Percentiles rank a stretch among this genome's conserved stretches.
phyloP scores from a whole-genome alignment of 2,797 vertebrate species.

The Sylvilagus floridanus region DNA sequence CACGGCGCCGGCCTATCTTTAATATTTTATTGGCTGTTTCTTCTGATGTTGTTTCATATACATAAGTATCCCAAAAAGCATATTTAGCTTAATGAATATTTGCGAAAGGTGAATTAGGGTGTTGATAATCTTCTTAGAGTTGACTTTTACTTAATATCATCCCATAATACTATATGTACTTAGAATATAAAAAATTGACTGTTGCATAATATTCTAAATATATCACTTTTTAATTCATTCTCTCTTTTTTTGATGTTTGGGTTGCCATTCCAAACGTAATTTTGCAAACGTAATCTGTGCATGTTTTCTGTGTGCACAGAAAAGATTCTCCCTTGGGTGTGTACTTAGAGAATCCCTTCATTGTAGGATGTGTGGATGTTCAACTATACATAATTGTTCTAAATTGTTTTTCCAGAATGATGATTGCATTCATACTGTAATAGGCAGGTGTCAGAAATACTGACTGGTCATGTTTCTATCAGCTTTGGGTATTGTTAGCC shows the following conservation, averaged over 20 bases:
- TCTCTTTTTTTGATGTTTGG: neutral
- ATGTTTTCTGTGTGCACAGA: neutral
- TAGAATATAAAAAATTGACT: neutral
- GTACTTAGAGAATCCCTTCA: neutral
- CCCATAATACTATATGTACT: neutral
- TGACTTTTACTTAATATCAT: neutral
- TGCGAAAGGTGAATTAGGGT: neutral
- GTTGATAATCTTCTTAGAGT: neutral
- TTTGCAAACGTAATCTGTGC: neutral
- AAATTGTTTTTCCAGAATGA: neutral
- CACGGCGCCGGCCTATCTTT: no score
- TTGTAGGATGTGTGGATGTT: neutral
- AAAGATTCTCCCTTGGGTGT: neutral
- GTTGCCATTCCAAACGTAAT: neutral
- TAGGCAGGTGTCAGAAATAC: neutral
- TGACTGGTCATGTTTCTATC: neutral
- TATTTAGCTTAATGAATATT: neutral
- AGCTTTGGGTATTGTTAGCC: neutral
- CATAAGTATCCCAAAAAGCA: neutral
- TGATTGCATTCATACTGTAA: neutral
- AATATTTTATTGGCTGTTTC: constrained; percentile 9
- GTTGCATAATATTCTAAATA: neutral
- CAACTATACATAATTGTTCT: neutral
- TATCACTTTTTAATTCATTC: neutral
- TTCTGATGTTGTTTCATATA: neutral